Evolutionary conservation across 2,888 invertebrate species (phyloP), one percentile per base, ranked within the genome.

Genomic region (Onchidella celtica): DNA sequence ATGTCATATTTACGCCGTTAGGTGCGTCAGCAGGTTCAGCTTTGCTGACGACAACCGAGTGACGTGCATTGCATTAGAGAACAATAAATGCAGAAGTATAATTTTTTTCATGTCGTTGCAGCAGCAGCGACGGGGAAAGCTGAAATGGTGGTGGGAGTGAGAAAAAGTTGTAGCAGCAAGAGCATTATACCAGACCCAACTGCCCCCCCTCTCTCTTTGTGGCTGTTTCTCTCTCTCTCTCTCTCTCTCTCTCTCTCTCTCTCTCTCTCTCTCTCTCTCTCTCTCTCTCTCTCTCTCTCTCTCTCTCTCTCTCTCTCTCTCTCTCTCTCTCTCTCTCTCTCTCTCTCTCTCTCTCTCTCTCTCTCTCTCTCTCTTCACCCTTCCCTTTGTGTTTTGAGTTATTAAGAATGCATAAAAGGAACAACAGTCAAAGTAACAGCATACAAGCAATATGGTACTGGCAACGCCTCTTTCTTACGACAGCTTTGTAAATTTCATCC

Each of bases 261-360:
- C 73, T 57, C 47, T 29, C 47, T 57, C 29, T 73, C 32, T 73
- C 29, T 47, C n/a, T 73, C 59, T 29, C 47, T 24, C n/a, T 57
- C 27, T 73, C 57, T 21, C 57, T 73, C 59, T 36, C 17, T 24
- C 32, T 14, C 14, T 69, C 38, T 69, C n/a, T 34, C 27, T 55
- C 72, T 55, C 29, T 55, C 27, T 72, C 72, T 72, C 57, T 29
- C 32, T 47, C 55, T 47, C 57, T 72, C n/a, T 55, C 55, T 72
- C 55, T 72, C 27, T 55, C 57, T 27, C 32, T 55, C 57, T 47
- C 24, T 69, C n/a, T 78, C 68, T 34, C 24, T 69, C 78, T 78
- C 66, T 68, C 59, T 57, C 59, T 78, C 68, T 57, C 57, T 57
- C 59, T 68, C 59, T 57, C 36, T 34, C 63, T 47, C 69, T 55